Conservation (phyloP, 1,140 invertebrate species). For the Drosophila ananassae region DNA sequence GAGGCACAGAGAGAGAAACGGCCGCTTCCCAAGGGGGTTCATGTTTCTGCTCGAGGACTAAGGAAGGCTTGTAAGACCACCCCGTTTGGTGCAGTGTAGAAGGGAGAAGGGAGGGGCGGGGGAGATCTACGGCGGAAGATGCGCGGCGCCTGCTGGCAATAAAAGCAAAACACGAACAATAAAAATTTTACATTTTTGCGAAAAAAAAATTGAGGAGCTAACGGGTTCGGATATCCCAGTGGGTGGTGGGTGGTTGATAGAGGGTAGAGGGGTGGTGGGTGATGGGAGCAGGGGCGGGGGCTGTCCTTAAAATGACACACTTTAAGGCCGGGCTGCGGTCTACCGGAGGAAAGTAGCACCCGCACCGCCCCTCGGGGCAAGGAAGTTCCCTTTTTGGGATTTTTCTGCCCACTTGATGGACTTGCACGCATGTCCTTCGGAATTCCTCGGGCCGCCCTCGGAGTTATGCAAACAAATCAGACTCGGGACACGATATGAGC, state of each 20-base stretch:
- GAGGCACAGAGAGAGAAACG: too few relatives aligned
- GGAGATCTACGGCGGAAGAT: constrained; percentile 51
- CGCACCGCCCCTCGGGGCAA: too few relatives aligned
- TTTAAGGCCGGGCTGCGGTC: constrained; percentile 63
- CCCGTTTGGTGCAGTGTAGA: background rate
- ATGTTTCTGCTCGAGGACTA: too few relatives aligned
- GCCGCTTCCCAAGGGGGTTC: too few relatives aligned
- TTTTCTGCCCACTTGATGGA: constrained; percentile 69
- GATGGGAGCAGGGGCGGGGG: background rate
- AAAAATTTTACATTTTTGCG: constrained; percentile 75
- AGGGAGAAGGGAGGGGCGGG: background rate
- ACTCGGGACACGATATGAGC: constrained; percentile 53
- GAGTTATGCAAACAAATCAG: constrained; percentile 71
- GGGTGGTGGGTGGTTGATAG: background rate
- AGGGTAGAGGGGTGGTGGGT: background rate
- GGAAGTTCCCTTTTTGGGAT: background rate
- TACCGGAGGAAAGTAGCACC: constrained; percentile 7
- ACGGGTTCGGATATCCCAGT: background rate
- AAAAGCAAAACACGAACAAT: constrained; percentile 75
- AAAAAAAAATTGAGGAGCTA: constrained; percentile 28
- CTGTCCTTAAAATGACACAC: constrained; percentile 63
- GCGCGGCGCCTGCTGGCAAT: constrained; percentile 73
- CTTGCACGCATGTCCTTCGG: constrained; percentile 61
- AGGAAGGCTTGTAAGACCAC: too few relatives aligned
- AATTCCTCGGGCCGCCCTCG: constrained; percentile 34